These are phyloP conservation scores for Ptilorrhoa leucosticta DNA, from an alignment of 2,113 vertebrate genomes.

Conservation along the genomic window DNA sequence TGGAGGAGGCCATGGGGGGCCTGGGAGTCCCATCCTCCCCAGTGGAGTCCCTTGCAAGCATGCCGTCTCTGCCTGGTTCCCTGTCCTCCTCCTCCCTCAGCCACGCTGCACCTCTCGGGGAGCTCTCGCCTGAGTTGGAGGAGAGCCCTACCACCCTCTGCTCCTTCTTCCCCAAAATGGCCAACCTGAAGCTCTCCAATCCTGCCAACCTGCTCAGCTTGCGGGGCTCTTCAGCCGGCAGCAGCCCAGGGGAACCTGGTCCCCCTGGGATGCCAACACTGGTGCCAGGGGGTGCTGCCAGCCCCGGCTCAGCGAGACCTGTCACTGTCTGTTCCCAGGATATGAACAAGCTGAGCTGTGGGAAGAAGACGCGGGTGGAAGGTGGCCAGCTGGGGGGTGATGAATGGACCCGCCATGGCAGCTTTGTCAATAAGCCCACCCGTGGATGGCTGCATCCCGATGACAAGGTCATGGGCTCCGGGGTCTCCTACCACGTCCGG, in stretches of 20 bases:
- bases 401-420: constrained; percentile 98
- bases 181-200: constrained; percentile 86
- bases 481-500: constrained; percentile 88
- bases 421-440: constrained; percentile 96
- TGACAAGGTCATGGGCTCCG: constrained; percentile 89
- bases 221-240: constrained; percentile 18
- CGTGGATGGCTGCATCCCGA: constrained; percentile 96
- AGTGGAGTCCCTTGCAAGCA: neutral
- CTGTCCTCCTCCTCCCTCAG: constrained; percentile 86
- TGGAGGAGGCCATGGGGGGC: constrained; percentile 65
- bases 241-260: neutral
- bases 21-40: neutral
- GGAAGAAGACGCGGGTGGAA: constrained; percentile 93
- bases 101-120: constrained; percentile 74
- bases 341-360: constrained; percentile 97
- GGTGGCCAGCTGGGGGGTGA: constrained; percentile 95
- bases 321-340: constrained; percentile 88
- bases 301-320: constrained; percentile 75
- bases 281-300: neutral
- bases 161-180: constrained; percentile 95
- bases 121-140: constrained; percentile 68
- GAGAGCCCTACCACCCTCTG: constrained; percentile 93
- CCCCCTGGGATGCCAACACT: neutral
- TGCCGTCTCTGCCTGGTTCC: constrained; percentile 71
- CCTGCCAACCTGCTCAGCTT: constrained; percentile 80